Evolutionary conservation across 2,888 invertebrate species (phyloP).

Genomic region (Eumacrocentrus americanus): DNA sequence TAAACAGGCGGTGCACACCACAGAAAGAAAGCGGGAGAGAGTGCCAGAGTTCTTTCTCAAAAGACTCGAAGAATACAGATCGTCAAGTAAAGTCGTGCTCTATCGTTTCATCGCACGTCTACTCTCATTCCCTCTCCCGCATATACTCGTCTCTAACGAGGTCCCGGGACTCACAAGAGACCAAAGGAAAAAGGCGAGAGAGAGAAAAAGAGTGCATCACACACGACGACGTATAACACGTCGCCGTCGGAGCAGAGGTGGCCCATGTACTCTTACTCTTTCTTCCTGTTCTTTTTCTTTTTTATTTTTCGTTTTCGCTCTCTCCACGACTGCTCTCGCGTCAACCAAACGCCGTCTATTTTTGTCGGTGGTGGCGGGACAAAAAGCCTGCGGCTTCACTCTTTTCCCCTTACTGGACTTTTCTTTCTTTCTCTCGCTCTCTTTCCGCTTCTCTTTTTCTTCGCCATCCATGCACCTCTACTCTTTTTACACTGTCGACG

Average conservation of each 20-base stretch:
- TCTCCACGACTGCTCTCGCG: neutral
- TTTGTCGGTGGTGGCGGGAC: conserved; percentile 58
- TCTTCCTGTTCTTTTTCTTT: neutral
- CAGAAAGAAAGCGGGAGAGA: too few species aligned
- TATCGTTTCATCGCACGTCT: conserved; percentile 7
- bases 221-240: conserved; percentile 12
- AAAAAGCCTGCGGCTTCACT: conserved; percentile 58
- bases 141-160: neutral
- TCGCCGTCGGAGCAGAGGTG: conserved; percentile 1
- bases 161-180: neutral
- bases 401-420: conserved; percentile 30
- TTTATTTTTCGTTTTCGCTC: neutral
- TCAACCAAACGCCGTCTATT: conserved; percentile 50
- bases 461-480: conserved; percentile 47
- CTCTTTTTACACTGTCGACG: conserved; percentile 48
- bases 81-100: conserved; percentile 16
- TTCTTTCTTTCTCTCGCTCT: conserved; percentile 42
- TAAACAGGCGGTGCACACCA: too few species aligned
- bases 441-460: conserved; percentile 46
- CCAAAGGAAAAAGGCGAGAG: conserved; percentile 8
- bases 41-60: neutral
- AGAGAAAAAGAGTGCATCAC: conserved; percentile 1
- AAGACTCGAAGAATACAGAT: neutral
- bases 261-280: conserved; percentile 3
- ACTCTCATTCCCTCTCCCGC: too few species aligned